These are phyloP conservation scores for Drosophila kikkawai DNA, from an alignment of 1,140 invertebrate genomes.

Conservation along the genomic window DNA sequence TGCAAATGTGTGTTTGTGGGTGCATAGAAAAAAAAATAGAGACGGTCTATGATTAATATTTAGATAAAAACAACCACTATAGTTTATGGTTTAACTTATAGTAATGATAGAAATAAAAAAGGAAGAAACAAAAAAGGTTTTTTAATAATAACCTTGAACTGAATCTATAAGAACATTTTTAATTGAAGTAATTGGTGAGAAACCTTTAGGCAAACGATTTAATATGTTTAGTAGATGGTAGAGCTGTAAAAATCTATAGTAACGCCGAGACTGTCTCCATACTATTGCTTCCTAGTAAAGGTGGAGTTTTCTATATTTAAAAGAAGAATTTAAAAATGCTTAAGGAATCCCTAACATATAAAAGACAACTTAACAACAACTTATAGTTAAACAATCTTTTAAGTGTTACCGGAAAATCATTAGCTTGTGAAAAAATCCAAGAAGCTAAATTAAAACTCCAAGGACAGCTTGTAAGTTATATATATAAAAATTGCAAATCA, in stretches of 20 bases:
- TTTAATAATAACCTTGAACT: neutral
- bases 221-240: neutral
- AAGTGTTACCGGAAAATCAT: neutral
- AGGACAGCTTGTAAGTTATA: neutral
- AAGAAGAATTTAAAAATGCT: too few relatives aligned
- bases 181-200: neutral
- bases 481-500: too few relatives aligned
- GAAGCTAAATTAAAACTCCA: neutral
- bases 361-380: too few relatives aligned
- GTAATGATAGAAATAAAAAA: neutral
- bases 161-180: too few relatives aligned
- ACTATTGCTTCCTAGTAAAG: too few relatives aligned
- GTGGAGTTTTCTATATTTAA: too few relatives aligned
- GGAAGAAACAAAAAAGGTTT: neutral
- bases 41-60: neutral
- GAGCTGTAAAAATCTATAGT: too few relatives aligned
- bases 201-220: neutral
- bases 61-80: neutral
- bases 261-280: too few relatives aligned
- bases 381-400: neutral
- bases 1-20: conserved; percentile 33
- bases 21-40: conserved; percentile 13
- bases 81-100: neutral
- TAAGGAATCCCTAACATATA: too few relatives aligned
- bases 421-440: neutral